phyloP scores from a whole-genome alignment of 2,888 invertebrate genomes.

The Ryuthela nishihirai region DNA sequence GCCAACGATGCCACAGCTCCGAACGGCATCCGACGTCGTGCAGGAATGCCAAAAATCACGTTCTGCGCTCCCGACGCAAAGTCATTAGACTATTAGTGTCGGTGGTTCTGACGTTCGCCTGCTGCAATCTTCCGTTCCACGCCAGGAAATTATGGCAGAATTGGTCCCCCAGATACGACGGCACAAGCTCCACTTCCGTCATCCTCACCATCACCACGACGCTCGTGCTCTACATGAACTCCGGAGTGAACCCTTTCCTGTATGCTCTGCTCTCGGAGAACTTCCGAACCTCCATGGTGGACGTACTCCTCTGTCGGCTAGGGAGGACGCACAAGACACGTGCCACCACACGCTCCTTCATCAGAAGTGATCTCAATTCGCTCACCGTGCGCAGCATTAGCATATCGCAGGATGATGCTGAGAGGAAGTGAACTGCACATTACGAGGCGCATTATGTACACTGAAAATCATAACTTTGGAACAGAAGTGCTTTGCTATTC shows the following conservation, averaged over 20 bases:
- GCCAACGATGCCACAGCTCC: slow-evolving; percentile 15
- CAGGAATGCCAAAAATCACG: slow-evolving; percentile 24
- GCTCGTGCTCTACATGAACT: slow-evolving; percentile 82
- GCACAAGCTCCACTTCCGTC: slow-evolving; percentile 69
- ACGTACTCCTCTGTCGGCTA: slow-evolving; percentile 58
- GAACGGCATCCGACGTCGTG: slow-evolving; percentile 29
- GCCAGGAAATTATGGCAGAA: slow-evolving; percentile 83
- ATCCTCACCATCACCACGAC: slow-evolving; percentile 79
- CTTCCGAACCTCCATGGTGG: slow-evolving; percentile 78
- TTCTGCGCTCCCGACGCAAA: slow-evolving; percentile 68
- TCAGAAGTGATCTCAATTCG: slow-evolving; percentile 29
- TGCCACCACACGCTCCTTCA: slow-evolving; percentile 28
- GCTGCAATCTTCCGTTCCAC: slow-evolving; percentile 86
- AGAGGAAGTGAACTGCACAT: no score
- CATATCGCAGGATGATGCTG: slow-evolving; percentile 30
- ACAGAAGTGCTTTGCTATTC: no score
- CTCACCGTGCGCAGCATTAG: slow-evolving; percentile 32
- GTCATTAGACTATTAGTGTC: slow-evolving; percentile 86
- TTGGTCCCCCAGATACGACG: slow-evolving; percentile 68
- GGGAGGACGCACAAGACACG: slow-evolving; percentile 20
- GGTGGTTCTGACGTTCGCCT: slow-evolving; percentile 80
- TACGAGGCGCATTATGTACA: no score
- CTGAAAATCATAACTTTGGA: no score
- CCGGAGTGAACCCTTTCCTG: slow-evolving; percentile 81
- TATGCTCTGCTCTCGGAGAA: slow-evolving; percentile 82